Percentiles rank a stretch among this genome's conserved stretches.
Evolutionary conservation across 2,888 invertebrate species (phyloP).

Genomic region (Scaptodrosophila latifasciaeformis): DNA sequence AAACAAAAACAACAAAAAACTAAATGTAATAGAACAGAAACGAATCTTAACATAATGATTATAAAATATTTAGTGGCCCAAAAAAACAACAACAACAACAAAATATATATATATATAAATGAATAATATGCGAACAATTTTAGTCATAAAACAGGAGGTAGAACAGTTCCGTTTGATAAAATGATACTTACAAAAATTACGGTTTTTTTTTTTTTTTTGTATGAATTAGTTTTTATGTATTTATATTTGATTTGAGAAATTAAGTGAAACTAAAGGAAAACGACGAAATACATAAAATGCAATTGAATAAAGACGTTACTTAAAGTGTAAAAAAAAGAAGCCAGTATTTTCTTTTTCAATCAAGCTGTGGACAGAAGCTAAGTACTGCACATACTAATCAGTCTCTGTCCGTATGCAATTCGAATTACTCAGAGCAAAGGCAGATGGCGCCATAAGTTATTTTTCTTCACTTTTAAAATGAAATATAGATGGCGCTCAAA

Average conservation of each 20-base stretch:
- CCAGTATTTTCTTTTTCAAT: neutral
- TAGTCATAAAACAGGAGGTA: conserved; percentile 1
- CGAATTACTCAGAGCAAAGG: too few species aligned
- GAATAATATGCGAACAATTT: neutral
- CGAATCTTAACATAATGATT: too few species aligned
- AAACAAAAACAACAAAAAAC: too few species aligned
- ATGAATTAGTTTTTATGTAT: conserved; percentile 36
- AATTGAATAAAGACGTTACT: conserved; percentile 51
- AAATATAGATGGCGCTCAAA: too few species aligned
- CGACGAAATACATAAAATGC: conserved; percentile 27
- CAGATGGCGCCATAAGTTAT: too few species aligned
- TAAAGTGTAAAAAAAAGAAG: conserved; percentile 37
- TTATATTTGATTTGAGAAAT: conserved; percentile 21
- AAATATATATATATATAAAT: conserved; percentile 5
- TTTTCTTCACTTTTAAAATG: too few species aligned
- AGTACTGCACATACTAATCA: neutral
- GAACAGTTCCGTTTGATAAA: conserved; percentile 24
- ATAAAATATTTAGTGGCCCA: conserved; percentile 50
- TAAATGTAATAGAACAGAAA: too few species aligned
- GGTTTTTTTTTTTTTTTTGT: conserved; percentile 25
- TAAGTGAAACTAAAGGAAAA: conserved; percentile 30
- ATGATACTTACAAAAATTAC: conserved; percentile 10
- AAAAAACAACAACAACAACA: conserved; percentile 10
- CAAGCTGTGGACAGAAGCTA: neutral
- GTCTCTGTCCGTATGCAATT: too few species aligned